A percentile compares a stretch with the other conserved stretches of the same genome.
phyloP scores from a whole-genome alignment of 2,888 invertebrate species.

The Lomographa bimaculata region DNA sequence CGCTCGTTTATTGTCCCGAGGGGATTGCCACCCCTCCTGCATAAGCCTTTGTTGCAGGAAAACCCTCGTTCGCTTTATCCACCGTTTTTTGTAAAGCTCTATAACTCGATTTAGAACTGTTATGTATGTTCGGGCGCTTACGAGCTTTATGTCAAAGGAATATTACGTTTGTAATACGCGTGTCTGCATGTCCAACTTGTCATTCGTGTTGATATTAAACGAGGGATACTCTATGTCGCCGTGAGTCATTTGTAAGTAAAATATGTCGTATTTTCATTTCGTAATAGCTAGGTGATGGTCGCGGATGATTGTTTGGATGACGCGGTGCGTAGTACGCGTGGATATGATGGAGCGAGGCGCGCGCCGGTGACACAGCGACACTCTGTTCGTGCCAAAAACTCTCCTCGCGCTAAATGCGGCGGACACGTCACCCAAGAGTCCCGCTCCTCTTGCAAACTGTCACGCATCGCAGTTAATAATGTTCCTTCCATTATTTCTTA shows the following conservation, averaged over 20 bases:
- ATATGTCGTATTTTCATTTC: slow-evolving; percentile 11
- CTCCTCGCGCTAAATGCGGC: slow-evolving; percentile 67
- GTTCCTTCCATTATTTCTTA: slow-evolving; percentile 41
- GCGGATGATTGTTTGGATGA: slow-evolving; percentile 16
- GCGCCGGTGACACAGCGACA: slow-evolving; percentile 58
- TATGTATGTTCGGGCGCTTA: slow-evolving; percentile 15
- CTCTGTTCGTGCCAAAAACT: slow-evolving; percentile 66
- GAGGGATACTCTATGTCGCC: slow-evolving; percentile 1
- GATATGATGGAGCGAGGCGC: slow-evolving; percentile 9
- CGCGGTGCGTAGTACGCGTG: slow-evolving; percentile 21
- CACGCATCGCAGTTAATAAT: slow-evolving; percentile 41
- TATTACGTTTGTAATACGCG: slow-evolving; percentile 3
- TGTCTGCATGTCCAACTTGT: background rate
- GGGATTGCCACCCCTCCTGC: slow-evolving; percentile 18
- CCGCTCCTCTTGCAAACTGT: slow-evolving; percentile 44
- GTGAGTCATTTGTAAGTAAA: slow-evolving; percentile 17
- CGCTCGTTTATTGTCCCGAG: slow-evolving; percentile 21
- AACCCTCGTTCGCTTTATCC: slow-evolving; percentile 20
- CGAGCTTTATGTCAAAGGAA: slow-evolving; percentile 17
- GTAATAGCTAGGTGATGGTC: slow-evolving; percentile 9
- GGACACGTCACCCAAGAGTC: slow-evolving; percentile 56
- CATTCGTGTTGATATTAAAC: slow-evolving; percentile 8
- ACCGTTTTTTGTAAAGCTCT: slow-evolving; percentile 19
- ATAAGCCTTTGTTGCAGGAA: slow-evolving; percentile 25
- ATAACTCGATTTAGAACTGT: slow-evolving; percentile 19